Conservation (phyloP, 1,140 invertebrate species). For the Cylas formicarius region DNA sequence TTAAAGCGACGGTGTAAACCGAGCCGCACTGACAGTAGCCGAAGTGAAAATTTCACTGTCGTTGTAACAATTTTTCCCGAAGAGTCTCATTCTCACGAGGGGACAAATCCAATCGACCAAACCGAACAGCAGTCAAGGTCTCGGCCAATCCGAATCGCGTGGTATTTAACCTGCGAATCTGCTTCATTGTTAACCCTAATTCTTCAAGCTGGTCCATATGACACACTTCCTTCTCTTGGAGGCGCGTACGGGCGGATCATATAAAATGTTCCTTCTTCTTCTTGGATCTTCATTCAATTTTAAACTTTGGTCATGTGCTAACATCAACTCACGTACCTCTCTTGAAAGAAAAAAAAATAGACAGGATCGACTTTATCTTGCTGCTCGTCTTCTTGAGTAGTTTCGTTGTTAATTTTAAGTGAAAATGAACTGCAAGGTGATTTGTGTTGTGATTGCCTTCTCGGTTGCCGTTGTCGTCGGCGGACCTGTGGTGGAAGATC, state of each 20-base stretch:
- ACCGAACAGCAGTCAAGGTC: constrained; percentile 16
- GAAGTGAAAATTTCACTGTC: constrained; percentile 24
- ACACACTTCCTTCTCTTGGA: constrained; percentile 35
- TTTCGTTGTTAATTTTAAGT: constrained; percentile 12
- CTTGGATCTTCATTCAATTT: constrained; percentile 36
- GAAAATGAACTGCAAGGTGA: constrained; percentile 37
- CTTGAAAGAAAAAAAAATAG: constrained; percentile 3
- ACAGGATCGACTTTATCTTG: constrained; percentile 1
- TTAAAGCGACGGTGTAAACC: constrained; percentile 7
- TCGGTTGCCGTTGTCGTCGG: constrained; percentile 27
- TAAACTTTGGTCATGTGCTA: constrained; percentile 38
- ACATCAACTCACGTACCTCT: constrained; percentile 5
- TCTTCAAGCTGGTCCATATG: constrained; percentile 41
- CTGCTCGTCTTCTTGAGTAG: constrained; percentile 11
- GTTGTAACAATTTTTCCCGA: constrained; percentile 19
- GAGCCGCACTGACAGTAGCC: constrained; percentile 6
- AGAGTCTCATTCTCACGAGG: constrained; percentile 14
- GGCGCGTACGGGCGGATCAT: constrained; percentile 23
- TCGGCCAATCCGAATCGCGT: constrained; percentile 6
- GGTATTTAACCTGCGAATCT: constrained; percentile 10
- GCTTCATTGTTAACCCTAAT: constrained; percentile 36
- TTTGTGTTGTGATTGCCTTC: constrained; percentile 36
- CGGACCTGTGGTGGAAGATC: constrained; percentile 38
- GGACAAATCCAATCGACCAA: constrained; percentile 20
- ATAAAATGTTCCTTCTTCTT: constrained; percentile 39